These are phyloP conservation scores for Diplodus puntazzo DNA, from an alignment of 2,797 vertebrate species.

Conservation along the genomic window DNA sequence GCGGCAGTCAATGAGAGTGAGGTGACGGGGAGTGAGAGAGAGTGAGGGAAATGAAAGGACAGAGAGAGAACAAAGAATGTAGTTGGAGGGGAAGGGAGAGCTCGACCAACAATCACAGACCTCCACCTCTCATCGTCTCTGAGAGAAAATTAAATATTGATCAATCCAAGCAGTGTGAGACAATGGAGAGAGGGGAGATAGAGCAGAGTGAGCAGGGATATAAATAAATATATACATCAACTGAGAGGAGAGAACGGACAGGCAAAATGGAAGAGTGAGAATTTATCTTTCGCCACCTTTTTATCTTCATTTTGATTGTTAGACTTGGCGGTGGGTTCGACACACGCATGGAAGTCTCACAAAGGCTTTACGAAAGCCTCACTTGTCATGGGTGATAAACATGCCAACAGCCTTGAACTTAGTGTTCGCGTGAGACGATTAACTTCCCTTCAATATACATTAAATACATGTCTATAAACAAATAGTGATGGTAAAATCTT, in stretches of 20 bases:
- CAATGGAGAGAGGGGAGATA: slow-evolving; percentile 75
- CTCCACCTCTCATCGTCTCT: slow-evolving; percentile 76
- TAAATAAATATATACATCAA: slow-evolving; percentile 83
- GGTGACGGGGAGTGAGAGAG: slow-evolving; percentile 9
- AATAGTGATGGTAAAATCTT: slow-evolving; percentile 76
- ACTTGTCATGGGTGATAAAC: slow-evolving; percentile 51
- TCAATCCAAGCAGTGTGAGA: slow-evolving; percentile 86
- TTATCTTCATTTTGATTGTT: slow-evolving; percentile 55
- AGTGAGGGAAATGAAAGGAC: slow-evolving; percentile 33
- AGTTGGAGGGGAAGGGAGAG: slow-evolving; percentile 31
- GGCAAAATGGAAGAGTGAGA: slow-evolving; percentile 58
- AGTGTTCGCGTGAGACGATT: slow-evolving; percentile 46
- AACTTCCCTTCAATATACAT: slow-evolving; percentile 81
- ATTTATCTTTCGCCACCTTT: slow-evolving; percentile 58
- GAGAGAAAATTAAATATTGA: slow-evolving; percentile 96
- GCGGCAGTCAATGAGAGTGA: slow-evolving; percentile 41
- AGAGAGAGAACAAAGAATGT: slow-evolving; percentile 50
- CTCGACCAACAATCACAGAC: slow-evolving; percentile 68
- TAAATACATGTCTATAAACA: slow-evolving; percentile 79
- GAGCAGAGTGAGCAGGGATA: slow-evolving; percentile 65
- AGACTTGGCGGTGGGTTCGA: neutral
- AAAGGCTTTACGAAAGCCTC: slow-evolving; percentile 38
- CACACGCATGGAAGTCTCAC: slow-evolving; percentile 17
- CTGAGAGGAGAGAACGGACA: slow-evolving; percentile 43
- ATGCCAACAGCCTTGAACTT: slow-evolving; percentile 22